Evolutionary conservation across 2,113 vertebrate species (phyloP).

Genomic region (Protomyctophum bolini): DNA sequence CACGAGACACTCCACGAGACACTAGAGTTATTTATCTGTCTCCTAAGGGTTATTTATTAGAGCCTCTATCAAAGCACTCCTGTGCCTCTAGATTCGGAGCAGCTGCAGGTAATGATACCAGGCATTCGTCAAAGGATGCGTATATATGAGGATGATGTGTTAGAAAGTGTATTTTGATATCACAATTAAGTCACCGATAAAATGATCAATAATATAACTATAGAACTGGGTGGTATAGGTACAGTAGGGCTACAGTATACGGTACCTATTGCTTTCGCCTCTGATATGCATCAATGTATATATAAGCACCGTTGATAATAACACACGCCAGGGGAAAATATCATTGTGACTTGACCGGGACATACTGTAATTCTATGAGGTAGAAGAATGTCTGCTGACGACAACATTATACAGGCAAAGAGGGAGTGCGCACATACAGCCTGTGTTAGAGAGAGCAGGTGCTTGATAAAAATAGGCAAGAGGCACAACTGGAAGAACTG

Average conservation of each 20-base stretch:
- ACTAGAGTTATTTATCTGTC: constrained; percentile 44
- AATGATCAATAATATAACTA: constrained; percentile 21
- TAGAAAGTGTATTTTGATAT: constrained; percentile 14
- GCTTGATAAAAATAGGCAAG: constrained; percentile 34
- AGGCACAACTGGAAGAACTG: constrained; percentile 8
- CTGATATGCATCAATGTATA: neutral
- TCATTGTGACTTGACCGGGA: constrained; percentile 6
- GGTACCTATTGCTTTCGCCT: neutral
- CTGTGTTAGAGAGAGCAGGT: constrained; percentile 18
- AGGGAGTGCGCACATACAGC: neutral
- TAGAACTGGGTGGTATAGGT: constrained; percentile 12
- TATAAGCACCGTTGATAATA: neutral
- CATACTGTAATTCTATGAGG: constrained; percentile 4
- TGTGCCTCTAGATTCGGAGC: constrained; percentile 3
- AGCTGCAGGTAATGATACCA: constrained; percentile 57
- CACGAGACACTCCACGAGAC: constrained; percentile 3
- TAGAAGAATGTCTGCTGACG: too few species aligned
- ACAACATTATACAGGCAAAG: neutral
- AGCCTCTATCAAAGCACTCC: constrained; percentile 21
- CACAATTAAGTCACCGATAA: neutral
- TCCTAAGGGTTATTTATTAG: constrained; percentile 56
- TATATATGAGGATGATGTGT: neutral
- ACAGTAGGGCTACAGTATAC: neutral
- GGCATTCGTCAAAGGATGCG: constrained; percentile 23
- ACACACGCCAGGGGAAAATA: constrained; percentile 27